phyloP scores from a whole-genome alignment of 2,888 invertebrate genomes.

The Saturnia pavonia region DNA sequence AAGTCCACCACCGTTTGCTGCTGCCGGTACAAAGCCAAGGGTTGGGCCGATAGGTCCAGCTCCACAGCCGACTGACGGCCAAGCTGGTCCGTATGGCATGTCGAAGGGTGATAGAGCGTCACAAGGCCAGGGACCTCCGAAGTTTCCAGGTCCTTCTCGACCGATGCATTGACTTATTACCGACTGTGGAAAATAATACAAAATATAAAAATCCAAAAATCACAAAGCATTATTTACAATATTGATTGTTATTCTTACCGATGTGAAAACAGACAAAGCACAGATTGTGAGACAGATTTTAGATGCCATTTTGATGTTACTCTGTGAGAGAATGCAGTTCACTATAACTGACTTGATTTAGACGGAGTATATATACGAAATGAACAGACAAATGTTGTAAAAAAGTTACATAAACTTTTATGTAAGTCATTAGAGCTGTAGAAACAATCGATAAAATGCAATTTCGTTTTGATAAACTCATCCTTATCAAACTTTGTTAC shows the following conservation, averaged over 20 bases:
- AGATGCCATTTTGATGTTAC: not conserved
- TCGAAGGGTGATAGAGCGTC: conserved; percentile 17
- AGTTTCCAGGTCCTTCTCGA: conserved; percentile 12
- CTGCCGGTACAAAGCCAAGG: conserved; percentile 17
- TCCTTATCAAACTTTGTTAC: not conserved
- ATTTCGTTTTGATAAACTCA: not conserved
- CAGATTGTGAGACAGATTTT: not conserved
- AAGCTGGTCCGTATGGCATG: not conserved
- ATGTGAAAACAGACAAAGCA: not conserved
- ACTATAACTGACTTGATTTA: not conserved
- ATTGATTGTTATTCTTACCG: not conserved
- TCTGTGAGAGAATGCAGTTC: not conserved
- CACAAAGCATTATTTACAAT: not conserved
- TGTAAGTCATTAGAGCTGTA: not conserved
- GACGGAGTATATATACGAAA: not conserved
- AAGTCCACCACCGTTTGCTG: conserved; percentile 22
- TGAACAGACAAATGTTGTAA: not conserved
- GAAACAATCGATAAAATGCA: conserved; percentile 5
- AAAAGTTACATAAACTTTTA: not conserved
- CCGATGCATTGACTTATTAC: conserved; percentile 19
- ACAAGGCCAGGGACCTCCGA: conserved; percentile 17
- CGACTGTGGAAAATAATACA: conserved; percentile 9
- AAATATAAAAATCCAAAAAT: not conserved
- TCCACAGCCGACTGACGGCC: conserved; percentile 9
- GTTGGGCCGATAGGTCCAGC: not conserved